Percentiles rank a stretch among this genome's conserved stretches.
These are phyloP conservation scores for Oncorhynchus clarkii DNA, from an alignment of 2,113 vertebrate species.

Conservation along the genomic window DNA sequence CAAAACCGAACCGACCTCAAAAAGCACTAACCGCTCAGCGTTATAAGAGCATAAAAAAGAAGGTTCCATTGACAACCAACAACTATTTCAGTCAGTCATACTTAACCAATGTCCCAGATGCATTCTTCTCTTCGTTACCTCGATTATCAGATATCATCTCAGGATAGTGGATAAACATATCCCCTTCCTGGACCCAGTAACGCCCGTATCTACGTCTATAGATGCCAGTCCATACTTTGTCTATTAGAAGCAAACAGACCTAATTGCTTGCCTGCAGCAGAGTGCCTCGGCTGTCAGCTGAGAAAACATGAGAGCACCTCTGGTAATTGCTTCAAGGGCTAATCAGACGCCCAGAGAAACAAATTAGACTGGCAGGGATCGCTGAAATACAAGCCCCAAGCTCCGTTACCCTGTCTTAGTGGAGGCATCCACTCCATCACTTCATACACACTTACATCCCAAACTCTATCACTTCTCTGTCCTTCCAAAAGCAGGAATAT, in stretches of 20 bases:
- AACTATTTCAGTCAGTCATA: neutral
- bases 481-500: neutral
- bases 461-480: neutral
- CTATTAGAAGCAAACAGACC: conserved; percentile 47
- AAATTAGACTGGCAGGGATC: conserved; percentile 54
- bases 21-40: too few relatives aligned
- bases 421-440: neutral
- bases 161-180: conserved; percentile 30
- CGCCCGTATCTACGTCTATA: conserved; percentile 14
- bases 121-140: neutral
- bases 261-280: conserved; percentile 57
- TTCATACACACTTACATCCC: neutral
- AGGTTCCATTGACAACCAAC: too few relatives aligned
- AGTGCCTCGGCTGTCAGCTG: conserved; percentile 56
- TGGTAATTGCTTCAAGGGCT: conserved; percentile 50
- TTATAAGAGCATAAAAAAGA: too few relatives aligned
- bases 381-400: conserved; percentile 42
- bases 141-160: conserved; percentile 20
- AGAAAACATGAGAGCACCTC: conserved; percentile 60
- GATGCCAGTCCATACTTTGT: conserved; percentile 36
- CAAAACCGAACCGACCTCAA: too few relatives aligned
- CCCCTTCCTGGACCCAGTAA: conserved; percentile 19
- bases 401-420: conserved; percentile 18
- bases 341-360: conserved; percentile 51
- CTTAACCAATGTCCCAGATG: neutral